Percentiles rank a stretch among this genome's conserved stretches.
These are phyloP conservation scores for Pollenia labialis DNA, from an alignment of 2,888 invertebrate genomes.

Conservation along the genomic window DNA sequence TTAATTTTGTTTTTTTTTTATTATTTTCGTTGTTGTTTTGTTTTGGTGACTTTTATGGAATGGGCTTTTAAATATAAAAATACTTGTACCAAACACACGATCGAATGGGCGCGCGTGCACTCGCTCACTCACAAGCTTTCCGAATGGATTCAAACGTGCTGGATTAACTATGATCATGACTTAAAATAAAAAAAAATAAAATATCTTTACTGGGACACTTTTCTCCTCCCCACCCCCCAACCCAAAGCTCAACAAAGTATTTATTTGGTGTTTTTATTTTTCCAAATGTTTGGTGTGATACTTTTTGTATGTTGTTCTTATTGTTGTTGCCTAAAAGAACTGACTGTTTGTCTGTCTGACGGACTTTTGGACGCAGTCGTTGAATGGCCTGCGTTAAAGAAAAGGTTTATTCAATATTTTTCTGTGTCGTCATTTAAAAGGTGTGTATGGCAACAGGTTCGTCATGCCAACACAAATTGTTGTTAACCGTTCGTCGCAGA, in stretches of 20 bases:
- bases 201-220: constrained; percentile 45
- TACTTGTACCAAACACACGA: constrained; percentile 15
- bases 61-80: constrained; percentile 43
- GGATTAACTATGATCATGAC: constrained; percentile 44
- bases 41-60: constrained; percentile 47
- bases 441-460: constrained; percentile 74
- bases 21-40: constrained; percentile 38
- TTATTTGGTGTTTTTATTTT: constrained; percentile 30
- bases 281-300: constrained; percentile 10
- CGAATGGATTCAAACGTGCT: constrained; percentile 15
- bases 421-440: constrained; percentile 52
- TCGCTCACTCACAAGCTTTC: not conserved
- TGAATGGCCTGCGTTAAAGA: constrained; percentile 9
- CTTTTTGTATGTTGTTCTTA: constrained; percentile 13
- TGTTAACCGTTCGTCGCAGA: constrained; percentile 53
- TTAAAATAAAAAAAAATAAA: constrained; percentile 32
- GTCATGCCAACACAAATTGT: constrained; percentile 63
- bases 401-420: constrained; percentile 32
- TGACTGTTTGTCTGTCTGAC: constrained; percentile 1
- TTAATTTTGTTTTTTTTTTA: constrained; percentile 40
- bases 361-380: constrained; percentile 4
- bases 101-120: constrained; percentile 23
- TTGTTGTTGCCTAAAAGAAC: not conserved
- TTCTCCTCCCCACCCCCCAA: not conserved
- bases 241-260: not conserved